phyloP scores from a whole-genome alignment of 2,113 vertebrate species.

The Crypturellus undulatus region DNA sequence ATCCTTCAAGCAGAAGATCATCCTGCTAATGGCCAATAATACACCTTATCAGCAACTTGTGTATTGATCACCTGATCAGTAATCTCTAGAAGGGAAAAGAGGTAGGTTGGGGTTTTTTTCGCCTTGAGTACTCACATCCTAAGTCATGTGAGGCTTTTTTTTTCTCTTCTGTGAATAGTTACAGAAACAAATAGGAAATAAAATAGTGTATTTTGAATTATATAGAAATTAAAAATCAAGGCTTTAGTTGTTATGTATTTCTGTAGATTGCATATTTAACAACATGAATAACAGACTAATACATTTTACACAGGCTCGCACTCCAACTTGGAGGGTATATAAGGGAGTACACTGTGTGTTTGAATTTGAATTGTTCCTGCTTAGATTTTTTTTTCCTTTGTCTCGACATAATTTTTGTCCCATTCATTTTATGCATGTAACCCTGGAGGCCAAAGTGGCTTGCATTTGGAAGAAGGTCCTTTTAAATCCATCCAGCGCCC shows the following conservation, averaged over 20 bases:
- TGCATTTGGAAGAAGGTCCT: neutral
- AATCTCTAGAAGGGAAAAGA: neutral
- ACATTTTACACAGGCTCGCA: neutral
- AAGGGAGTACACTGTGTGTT: neutral
- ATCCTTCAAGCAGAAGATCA: neutral
- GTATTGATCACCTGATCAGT: neutral
- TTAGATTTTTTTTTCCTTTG: neutral
- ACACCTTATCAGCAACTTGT: neutral
- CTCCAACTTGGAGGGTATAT: neutral
- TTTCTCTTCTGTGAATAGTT: too few relatives aligned
- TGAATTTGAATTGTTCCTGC: neutral
- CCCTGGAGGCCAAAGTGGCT: neutral
- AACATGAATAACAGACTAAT: neutral
- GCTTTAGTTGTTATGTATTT: neutral
- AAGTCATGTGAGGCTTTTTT: neutral
- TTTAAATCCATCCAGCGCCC: neutral
- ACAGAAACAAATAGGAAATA: neutral
- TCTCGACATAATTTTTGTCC: neutral
- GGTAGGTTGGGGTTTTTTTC: neutral
- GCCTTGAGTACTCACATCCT: neutral
- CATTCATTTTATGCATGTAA: neutral
- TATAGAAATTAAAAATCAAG: neutral
- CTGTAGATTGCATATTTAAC: neutral
- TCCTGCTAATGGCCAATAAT: too few relatives aligned
- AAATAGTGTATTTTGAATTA: neutral